A percentile compares a stretch with the other conserved stretches of the same genome.
These are phyloP conservation scores for Vanessa cardui DNA, from an alignment of 2,888 invertebrate species.

Conservation along the genomic window DNA sequence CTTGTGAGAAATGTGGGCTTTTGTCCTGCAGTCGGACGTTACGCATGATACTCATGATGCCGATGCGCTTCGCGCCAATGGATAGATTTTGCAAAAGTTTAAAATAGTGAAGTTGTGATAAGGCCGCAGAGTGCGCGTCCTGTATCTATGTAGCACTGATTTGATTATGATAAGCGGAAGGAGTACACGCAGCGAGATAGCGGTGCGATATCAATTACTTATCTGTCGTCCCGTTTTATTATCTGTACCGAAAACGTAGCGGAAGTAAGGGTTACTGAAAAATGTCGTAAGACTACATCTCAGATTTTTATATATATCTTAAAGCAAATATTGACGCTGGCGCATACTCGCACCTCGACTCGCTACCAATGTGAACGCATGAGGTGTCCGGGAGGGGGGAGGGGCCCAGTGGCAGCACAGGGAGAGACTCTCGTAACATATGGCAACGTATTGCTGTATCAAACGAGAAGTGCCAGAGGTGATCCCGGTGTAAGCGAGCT, in stretches of 20 bases:
- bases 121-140: slow-evolving; percentile 9
- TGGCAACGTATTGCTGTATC: not conserved
- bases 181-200: slow-evolving; percentile 60
- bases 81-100: slow-evolving; percentile 2
- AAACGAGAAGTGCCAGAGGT: not conserved
- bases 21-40: too few relatives aligned
- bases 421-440: not conserved
- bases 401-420: too few relatives aligned
- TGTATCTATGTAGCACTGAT: slow-evolving; percentile 51
- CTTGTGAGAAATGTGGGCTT: too few relatives aligned
- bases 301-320: slow-evolving; percentile 2
- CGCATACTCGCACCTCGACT: not conserved
- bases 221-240: slow-evolving; percentile 62
- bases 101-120: not conserved
- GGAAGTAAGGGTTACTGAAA: slow-evolving; percentile 48
- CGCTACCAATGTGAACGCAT: too few relatives aligned
- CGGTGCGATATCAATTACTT: slow-evolving; percentile 39
- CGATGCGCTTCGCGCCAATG: not conserved
- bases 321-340: slow-evolving; percentile 10
- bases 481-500: not conserved
- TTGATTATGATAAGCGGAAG: slow-evolving; percentile 63
- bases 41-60: too few relatives aligned
- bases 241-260: slow-evolving; percentile 61
- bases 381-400: too few relatives aligned
- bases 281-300: slow-evolving; percentile 9